Conservation (phyloP, 37 sponge, comb jelly and placozoan genomes). For the Agelas oroides region DNA sequence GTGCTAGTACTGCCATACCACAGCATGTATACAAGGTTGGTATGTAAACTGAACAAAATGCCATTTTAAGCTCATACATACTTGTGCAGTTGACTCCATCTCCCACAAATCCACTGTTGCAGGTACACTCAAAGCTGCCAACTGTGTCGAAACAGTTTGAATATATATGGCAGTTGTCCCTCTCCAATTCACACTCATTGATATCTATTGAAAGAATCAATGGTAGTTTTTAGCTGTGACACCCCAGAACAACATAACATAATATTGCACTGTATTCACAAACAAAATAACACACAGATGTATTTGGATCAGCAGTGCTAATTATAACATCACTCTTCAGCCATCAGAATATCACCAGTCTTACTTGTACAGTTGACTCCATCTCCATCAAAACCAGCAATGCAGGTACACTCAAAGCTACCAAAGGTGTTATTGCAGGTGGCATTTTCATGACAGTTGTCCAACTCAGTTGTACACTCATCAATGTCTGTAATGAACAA, state of each 20-base stretch:
- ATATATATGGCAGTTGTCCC: background rate
- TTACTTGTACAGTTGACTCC: slow-evolving; percentile 11
- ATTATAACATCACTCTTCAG: too few species aligned
- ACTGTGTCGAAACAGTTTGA: slow-evolving; percentile 10
- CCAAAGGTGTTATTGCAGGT: slow-evolving; percentile 51
- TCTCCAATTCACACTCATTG: slow-evolving; percentile 31
- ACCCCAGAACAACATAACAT: too few species aligned
- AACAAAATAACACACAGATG: too few species aligned
- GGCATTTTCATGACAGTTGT: slow-evolving; percentile 7
- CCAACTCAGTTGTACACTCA: slow-evolving; percentile 18
- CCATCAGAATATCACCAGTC: too few species aligned
- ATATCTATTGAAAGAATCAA: too few species aligned
- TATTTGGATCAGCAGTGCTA: too few species aligned
- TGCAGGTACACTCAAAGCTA: slow-evolving; percentile 35
- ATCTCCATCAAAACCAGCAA: slow-evolving; percentile 35
- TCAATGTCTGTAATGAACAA: slow-evolving; percentile 57
- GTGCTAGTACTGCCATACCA: too few species aligned
- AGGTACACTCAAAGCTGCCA: slow-evolving; percentile 35
- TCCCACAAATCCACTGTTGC: slow-evolving; percentile 34
- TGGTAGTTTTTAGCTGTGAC: too few species aligned
- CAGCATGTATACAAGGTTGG: too few species aligned
- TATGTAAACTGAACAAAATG: too few species aligned
- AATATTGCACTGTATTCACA: too few species aligned
- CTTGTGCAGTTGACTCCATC: slow-evolving; percentile 15
- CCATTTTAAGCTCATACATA: too few species aligned